phyloP scores from a whole-genome alignment of 2,888 invertebrate species.

The Lasius platythorax region DNA sequence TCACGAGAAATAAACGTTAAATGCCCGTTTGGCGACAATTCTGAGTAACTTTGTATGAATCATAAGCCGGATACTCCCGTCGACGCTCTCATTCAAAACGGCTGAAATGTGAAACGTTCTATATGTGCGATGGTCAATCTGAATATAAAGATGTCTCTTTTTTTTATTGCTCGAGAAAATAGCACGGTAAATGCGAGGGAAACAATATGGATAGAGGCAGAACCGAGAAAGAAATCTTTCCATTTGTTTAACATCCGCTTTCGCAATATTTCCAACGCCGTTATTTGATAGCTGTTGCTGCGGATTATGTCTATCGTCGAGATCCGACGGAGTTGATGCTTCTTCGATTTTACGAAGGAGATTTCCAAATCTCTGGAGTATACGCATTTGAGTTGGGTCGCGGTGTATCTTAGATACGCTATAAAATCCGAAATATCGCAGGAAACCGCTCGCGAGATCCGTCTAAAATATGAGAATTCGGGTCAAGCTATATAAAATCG shows the following conservation, averaged over 20 bases:
- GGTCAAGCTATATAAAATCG: slow-evolving; percentile 20
- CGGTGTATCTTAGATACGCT: slow-evolving; percentile 11
- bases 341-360: slow-evolving; percentile 46
- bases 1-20: not conserved
- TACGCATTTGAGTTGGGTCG: slow-evolving; percentile 31
- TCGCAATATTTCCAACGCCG: slow-evolving; percentile 17
- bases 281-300: slow-evolving; percentile 42
- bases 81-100: slow-evolving; percentile 5
- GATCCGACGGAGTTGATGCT: slow-evolving; percentile 23
- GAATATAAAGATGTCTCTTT: slow-evolving; percentile 2
- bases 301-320: slow-evolving; percentile 47
- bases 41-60: not conserved
- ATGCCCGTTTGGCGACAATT: not conserved
- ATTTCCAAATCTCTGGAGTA: slow-evolving; percentile 49
- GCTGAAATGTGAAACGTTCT: not conserved
- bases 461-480: slow-evolving; percentile 35
- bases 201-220: not conserved
- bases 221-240: not conserved
- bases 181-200: not conserved
- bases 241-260: slow-evolving; percentile 30
- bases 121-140: not conserved
- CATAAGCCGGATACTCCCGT: not conserved
- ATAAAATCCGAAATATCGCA: slow-evolving; percentile 37
- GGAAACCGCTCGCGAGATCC: slow-evolving; percentile 28
- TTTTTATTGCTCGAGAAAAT: slow-evolving; percentile 27